phyloP scores from a whole-genome alignment of 2,888 invertebrate genomes.

The Hemaris fuciformis region DNA sequence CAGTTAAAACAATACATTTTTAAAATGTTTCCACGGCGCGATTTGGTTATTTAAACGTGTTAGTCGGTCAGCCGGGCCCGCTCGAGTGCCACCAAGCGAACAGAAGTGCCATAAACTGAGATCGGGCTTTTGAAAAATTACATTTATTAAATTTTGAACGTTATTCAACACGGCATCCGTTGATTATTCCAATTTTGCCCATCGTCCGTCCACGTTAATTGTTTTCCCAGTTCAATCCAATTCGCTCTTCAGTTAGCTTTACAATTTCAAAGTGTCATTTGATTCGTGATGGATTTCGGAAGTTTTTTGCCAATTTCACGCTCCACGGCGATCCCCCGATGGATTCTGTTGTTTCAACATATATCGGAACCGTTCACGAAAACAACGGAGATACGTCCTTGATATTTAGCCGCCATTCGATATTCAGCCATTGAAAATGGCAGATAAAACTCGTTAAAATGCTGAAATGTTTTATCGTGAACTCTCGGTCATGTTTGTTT shows the following conservation, averaged over 20 bases:
- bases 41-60: constrained; percentile 32
- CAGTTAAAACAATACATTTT: constrained; percentile 3
- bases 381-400: constrained; percentile 12
- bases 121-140: constrained; percentile 52
- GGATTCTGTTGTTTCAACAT: constrained; percentile 64
- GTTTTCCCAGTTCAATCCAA: constrained; percentile 70
- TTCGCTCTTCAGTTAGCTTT: constrained; percentile 74
- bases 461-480: neutral
- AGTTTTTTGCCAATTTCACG: constrained; percentile 78
- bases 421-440: neutral
- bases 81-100: constrained; percentile 23
- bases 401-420: constrained; percentile 1
- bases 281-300: constrained; percentile 76
- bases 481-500: neutral
- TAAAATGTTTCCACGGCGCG: constrained; percentile 14
- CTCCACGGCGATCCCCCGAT: constrained; percentile 56
- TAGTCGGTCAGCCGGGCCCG: constrained; percentile 37
- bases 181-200: constrained; percentile 74
- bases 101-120: constrained; percentile 37
- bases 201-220: constrained; percentile 64
- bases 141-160: constrained; percentile 59
- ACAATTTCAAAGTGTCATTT: constrained; percentile 79
- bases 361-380: constrained; percentile 17
- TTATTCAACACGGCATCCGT: constrained; percentile 55
- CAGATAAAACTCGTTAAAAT: neutral